These are phyloP conservation scores for Listronotus oregonensis DNA, from an alignment of 1,140 invertebrate genomes.

Conservation along the genomic window DNA sequence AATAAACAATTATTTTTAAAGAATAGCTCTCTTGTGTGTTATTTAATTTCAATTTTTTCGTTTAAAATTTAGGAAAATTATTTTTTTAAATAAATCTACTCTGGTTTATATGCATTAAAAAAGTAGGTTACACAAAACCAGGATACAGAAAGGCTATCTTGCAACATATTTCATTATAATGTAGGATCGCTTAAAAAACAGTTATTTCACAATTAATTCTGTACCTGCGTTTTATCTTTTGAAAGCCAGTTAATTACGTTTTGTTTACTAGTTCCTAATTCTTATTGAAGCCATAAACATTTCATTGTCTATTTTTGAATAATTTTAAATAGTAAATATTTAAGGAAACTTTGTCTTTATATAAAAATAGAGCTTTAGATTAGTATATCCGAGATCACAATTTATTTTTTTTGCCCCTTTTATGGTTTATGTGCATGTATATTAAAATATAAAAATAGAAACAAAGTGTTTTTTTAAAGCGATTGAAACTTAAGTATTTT, in stretches of 20 bases:
- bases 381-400: too few relatives aligned
- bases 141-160: constrained; percentile 38
- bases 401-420: too few relatives aligned
- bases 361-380: too few relatives aligned
- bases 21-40: background rate
- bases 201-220: background rate
- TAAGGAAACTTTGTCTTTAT: too few relatives aligned
- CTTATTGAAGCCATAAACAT: background rate
- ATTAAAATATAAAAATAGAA: too few relatives aligned
- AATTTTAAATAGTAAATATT: too few relatives aligned
- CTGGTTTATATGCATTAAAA: constrained; percentile 17
- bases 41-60: background rate
- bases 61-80: background rate
- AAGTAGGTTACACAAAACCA: constrained; percentile 46
- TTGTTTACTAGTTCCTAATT: constrained; percentile 4
- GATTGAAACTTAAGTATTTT: too few relatives aligned
- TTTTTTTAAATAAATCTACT: background rate
- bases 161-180: constrained; percentile 41
- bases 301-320: too few relatives aligned
- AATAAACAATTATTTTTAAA: background rate
- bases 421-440: too few relatives aligned
- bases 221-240: background rate
- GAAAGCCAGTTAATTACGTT: background rate
- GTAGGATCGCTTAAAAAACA: background rate
- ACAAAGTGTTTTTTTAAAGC: too few relatives aligned